These are phyloP conservation scores for Alcis repandata DNA, from an alignment of 2,888 invertebrate genomes.

Conservation along the genomic window DNA sequence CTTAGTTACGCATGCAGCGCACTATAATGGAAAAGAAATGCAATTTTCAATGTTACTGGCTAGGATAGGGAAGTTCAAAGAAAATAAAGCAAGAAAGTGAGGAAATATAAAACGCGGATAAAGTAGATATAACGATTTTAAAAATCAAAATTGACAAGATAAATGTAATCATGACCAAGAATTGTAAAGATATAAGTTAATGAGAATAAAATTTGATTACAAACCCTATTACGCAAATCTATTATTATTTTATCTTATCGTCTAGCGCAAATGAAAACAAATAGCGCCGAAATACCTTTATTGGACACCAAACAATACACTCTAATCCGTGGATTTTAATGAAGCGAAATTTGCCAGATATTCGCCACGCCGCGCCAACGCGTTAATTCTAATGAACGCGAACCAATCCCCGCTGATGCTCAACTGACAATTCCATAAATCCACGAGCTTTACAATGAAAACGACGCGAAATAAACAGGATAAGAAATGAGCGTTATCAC, in stretches of 20 bases:
- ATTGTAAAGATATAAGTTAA: not conserved
- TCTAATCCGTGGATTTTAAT: not conserved
- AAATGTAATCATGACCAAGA: not conserved
- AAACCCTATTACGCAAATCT: too few relatives aligned
- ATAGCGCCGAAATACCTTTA: not conserved
- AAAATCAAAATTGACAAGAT: not conserved
- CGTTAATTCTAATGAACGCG: conserved; percentile 24
- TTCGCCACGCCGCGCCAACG: conserved; percentile 7
- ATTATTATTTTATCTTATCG: too few relatives aligned
- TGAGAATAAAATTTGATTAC: not conserved
- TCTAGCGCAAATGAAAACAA: not conserved
- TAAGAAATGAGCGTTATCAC: conserved; percentile 77
- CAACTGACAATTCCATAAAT: conserved; percentile 48
- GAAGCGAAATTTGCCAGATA: not conserved
- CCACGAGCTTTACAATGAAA: conserved; percentile 62
- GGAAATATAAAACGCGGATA: not conserved
- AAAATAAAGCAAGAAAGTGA: not conserved
- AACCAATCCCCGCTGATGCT: conserved; percentile 38
- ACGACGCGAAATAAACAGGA: conserved; percentile 64
- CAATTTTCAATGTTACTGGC: conserved; percentile 37
- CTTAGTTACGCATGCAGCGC: conserved; percentile 62
- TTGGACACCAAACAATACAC: not conserved
- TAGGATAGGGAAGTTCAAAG: not conserved
- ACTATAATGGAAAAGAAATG: conserved; percentile 46
- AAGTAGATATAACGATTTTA: not conserved